These are phyloP conservation scores for Dermochelys coriacea DNA, from an alignment of 2,797 vertebrate species.

Conservation along the genomic window DNA sequence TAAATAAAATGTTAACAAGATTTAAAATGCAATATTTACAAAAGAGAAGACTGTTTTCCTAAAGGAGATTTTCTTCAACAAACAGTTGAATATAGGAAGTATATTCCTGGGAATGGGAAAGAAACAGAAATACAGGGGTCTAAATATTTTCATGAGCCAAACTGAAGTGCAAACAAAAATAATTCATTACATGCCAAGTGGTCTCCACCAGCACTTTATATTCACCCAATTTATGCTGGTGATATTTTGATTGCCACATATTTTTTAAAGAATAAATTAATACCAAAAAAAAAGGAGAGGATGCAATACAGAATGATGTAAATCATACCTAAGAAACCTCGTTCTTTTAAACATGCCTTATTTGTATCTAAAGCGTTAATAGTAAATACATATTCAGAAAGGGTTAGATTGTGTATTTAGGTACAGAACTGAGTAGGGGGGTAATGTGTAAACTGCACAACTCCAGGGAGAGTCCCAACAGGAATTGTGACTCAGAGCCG, in stretches of 20 bases:
- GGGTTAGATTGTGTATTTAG: not conserved
- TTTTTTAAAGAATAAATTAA: not conserved
- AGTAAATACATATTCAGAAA: not conserved
- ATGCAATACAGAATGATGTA: not conserved
- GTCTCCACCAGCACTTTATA: not conserved
- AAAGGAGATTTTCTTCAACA: not conserved
- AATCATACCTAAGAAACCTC: not conserved
- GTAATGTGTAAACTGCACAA: not conserved
- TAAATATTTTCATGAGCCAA: not conserved
- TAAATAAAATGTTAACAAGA: not conserved
- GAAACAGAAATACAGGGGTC: conserved; percentile 41
- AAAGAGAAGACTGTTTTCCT: conserved; percentile 13
- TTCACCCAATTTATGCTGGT: not conserved
- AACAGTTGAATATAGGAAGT: not conserved
- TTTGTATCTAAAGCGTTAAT: not conserved
- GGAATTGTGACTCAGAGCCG: conserved; percentile 20
- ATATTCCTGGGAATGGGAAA: conserved; percentile 23
- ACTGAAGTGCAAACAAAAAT: conserved; percentile 33
- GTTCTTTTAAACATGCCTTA: not conserved
- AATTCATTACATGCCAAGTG: not conserved
- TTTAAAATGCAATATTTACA: not conserved
- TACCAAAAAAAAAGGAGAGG: not conserved
- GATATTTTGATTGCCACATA: not conserved
- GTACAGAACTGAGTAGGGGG: not conserved
- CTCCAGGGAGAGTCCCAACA: conserved; percentile 6